A percentile compares a stretch with the other conserved stretches of the same genome.
Evolutionary conservation across 92 coral and sea anemone species (phyloP).

Genomic region (Palythoa grandiflora): DNA sequence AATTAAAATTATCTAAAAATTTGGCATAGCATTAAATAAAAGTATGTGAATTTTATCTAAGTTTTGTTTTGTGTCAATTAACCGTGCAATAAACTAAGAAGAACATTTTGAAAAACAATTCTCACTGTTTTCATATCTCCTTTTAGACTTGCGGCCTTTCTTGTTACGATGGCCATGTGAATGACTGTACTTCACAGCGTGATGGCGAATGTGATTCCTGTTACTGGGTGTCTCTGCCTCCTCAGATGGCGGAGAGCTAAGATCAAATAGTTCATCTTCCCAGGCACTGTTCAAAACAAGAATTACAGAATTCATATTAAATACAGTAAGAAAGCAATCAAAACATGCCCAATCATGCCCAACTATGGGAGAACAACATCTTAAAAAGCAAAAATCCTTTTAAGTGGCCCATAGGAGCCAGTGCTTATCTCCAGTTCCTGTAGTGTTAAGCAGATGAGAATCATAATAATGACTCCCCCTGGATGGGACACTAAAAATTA

Average conservation of each 20-base stretch:
- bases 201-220: slow-evolving; percentile 53
- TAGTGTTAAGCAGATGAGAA: no score
- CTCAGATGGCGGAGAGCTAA: slow-evolving; percentile 37
- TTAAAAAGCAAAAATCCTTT: no score
- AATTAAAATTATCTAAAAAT: no score
- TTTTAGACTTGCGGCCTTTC: slow-evolving; percentile 77
- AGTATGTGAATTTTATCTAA: no score
- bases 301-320: background rate
- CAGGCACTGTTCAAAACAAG: slow-evolving; percentile 48
- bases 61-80: no score
- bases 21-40: background rate
- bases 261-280: slow-evolving; percentile 59
- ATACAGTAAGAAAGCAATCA: background rate
- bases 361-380: no score
- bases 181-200: slow-evolving; percentile 58
- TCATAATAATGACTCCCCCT: no score
- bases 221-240: slow-evolving; percentile 36
- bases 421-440: no score
- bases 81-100: background rate
- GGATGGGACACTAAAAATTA: no score
- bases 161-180: slow-evolving; percentile 69
- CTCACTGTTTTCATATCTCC: slow-evolving; percentile 96
- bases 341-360: background rate
- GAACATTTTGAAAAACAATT: background rate
- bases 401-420: no score